phyloP scores from a whole-genome alignment of 2,888 invertebrate species.

The Pachliopta kotzebuea region DNA sequence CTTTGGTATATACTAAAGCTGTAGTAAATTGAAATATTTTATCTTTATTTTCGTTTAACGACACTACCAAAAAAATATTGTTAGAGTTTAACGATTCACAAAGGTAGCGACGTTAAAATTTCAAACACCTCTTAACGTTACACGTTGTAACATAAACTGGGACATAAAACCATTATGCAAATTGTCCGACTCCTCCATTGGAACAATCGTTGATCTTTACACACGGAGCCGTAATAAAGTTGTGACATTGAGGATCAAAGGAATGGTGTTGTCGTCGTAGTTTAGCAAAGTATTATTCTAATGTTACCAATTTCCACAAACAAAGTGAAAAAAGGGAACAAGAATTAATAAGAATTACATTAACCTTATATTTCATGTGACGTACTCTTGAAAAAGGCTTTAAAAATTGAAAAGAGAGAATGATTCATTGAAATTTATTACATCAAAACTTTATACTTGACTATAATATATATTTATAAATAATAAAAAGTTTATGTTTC shows the following conservation, averaged over 20 bases:
- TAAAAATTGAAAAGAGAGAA: no score
- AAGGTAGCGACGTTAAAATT: conserved; percentile 8
- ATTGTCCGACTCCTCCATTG: conserved; percentile 52
- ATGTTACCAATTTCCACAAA: background rate
- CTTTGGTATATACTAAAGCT: background rate
- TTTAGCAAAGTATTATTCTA: conserved; percentile 6
- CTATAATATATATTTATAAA: no score
- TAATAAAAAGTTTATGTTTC: no score
- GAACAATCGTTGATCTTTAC: conserved; percentile 57
- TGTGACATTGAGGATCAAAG: conserved; percentile 6
- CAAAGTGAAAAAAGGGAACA: background rate
- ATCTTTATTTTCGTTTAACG: background rate
- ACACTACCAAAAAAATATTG: background rate
- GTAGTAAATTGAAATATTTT: background rate
- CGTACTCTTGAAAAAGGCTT: no score
- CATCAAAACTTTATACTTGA: no score
- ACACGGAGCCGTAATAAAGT: conserved; percentile 43
- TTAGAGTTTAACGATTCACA: background rate
- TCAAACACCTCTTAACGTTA: conserved; percentile 5
- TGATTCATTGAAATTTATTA: no score
- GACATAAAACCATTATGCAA: conserved; percentile 71
- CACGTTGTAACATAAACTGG: conserved; percentile 19
- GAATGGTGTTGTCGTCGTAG: background rate
- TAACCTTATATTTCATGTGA: no score
- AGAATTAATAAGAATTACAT: background rate